A percentile compares a stretch with the other conserved stretches of the same genome.
Evolutionary conservation across 2,113 vertebrate genomes (phyloP).

Genomic region (Pelobates fuscus): DNA sequence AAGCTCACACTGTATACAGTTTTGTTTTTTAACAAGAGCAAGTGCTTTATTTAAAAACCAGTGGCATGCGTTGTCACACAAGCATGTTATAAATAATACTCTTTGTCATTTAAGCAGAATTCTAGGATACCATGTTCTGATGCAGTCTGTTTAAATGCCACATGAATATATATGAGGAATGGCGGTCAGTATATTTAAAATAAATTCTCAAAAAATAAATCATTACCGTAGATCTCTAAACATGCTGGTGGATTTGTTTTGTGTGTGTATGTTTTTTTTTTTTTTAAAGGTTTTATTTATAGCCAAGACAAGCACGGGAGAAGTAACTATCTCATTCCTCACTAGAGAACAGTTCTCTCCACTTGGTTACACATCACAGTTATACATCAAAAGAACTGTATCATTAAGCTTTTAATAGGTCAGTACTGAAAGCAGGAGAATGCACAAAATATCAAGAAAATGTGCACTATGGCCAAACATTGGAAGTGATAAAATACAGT

Average conservation of each 20-base stretch:
- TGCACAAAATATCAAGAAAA: rapidly evolving
- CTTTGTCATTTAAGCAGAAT: too few relatives aligned
- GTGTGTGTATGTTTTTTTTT: too few relatives aligned
- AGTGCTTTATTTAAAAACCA: too few relatives aligned
- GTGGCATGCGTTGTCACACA: too few relatives aligned
- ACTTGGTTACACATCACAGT: slow-evolving; percentile 44
- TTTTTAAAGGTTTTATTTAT: too few relatives aligned
- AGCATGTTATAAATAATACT: too few relatives aligned
- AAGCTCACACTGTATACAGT: too few relatives aligned
- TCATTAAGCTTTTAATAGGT: slow-evolving; percentile 33
- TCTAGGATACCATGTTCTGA: too few relatives aligned
- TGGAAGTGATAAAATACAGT: slow-evolving; percentile 55
- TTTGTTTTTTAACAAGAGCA: too few relatives aligned
- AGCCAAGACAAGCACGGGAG: neutral
- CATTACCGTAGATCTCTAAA: neutral
- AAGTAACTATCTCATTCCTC: neutral
- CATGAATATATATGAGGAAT: too few relatives aligned
- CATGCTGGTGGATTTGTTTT: neutral
- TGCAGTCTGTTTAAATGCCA: too few relatives aligned
- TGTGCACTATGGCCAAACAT: slow-evolving; percentile 32
- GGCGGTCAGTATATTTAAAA: too few relatives aligned
- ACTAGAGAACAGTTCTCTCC: slow-evolving; percentile 50
- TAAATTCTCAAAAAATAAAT: neutral
- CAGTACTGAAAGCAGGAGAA: slow-evolving; percentile 26
- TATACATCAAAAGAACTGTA: neutral